Percentiles rank a stretch among this genome's conserved stretches.
phyloP scores from a whole-genome alignment of 2,797 vertebrate species.

The Lagodon rhomboides region DNA sequence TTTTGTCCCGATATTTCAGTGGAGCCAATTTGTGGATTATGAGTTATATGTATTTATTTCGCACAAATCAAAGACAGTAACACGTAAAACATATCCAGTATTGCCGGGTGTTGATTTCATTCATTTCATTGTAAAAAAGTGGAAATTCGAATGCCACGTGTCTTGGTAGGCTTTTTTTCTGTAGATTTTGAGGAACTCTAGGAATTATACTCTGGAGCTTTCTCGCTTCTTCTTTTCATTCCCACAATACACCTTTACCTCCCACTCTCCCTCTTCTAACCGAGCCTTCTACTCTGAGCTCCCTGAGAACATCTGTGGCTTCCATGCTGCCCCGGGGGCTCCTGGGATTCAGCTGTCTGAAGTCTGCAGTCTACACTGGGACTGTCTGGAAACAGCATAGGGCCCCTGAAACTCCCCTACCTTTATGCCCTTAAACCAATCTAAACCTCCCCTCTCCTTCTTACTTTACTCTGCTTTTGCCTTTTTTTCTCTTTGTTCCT shows the following conservation, averaged over 20 bases:
- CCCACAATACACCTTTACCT: conserved; percentile 78
- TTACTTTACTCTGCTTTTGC: conserved; percentile 73
- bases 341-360: conserved; percentile 82
- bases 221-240: conserved; percentile 74
- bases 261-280: conserved; percentile 75
- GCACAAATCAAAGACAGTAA: conserved; percentile 11
- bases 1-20: background rate
- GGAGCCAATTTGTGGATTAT: conserved; percentile 1
- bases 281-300: conserved; percentile 76
- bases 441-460: conserved; percentile 76
- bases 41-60: background rate
- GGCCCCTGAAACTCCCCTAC: conserved; percentile 79
- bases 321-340: conserved; percentile 82
- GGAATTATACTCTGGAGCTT: conserved; percentile 77
- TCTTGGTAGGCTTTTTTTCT: conserved; percentile 55
- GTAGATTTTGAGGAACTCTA: conserved; percentile 82
- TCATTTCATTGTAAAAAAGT: conserved; percentile 38
- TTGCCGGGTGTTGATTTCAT: conserved; percentile 41
- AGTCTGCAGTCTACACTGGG: conserved; percentile 82
- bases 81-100: conserved; percentile 8
- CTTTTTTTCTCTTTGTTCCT: conserved; percentile 72
- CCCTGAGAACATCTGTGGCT: conserved; percentile 85
- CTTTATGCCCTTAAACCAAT: conserved; percentile 84
- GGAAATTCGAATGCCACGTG: conserved; percentile 50
- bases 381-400: conserved; percentile 84